Conservation (phyloP, 2,797 vertebrate genomes). For the Pangasius macronema region DNA sequence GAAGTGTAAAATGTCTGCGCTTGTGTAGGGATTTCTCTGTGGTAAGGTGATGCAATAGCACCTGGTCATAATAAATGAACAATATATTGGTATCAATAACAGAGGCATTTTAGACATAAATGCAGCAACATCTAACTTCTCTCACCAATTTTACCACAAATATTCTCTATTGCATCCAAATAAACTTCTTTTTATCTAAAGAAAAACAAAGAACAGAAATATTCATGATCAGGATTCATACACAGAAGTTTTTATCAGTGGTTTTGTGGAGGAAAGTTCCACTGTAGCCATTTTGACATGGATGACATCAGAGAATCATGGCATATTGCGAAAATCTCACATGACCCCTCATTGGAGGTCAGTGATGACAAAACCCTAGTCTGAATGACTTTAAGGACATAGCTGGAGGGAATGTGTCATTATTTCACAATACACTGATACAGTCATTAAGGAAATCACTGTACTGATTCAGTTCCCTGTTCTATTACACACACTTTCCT, state of each 20-base stretch:
- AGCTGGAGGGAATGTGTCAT: background rate
- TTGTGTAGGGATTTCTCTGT: background rate
- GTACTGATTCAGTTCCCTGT: background rate
- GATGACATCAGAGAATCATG: background rate
- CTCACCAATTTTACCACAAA: background rate
- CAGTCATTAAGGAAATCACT: background rate
- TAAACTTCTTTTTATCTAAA: background rate
- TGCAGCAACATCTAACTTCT: background rate
- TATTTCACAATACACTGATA: background rate
- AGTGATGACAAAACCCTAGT: background rate
- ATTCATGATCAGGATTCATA: background rate
- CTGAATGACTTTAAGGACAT: background rate
- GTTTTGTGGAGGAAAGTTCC: background rate
- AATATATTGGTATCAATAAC: background rate
- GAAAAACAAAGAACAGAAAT: background rate
- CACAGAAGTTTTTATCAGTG: background rate
- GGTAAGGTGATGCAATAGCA: background rate
- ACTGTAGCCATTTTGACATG: background rate
- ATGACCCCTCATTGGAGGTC: background rate
- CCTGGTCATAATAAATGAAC: background rate
- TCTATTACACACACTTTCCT: background rate
- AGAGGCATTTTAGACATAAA: background rate
- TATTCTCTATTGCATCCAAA: background rate
- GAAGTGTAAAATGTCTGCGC: background rate
- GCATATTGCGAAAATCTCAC: background rate